phyloP scores from a whole-genome alignment of 2,797 vertebrate species.

The Falco novaeseelandiae region DNA sequence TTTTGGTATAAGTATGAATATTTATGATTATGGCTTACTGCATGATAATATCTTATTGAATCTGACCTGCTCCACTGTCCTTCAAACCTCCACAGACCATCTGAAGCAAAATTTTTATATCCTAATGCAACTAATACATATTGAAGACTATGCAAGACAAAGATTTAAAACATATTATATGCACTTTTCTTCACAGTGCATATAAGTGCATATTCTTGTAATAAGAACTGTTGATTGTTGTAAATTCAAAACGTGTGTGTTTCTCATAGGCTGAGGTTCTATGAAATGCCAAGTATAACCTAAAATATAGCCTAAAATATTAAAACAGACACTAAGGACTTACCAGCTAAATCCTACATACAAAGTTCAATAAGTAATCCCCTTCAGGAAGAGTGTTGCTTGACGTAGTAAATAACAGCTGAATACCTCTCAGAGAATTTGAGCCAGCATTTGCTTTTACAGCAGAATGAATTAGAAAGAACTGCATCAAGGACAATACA shows the following conservation, averaged over 20 bases:
- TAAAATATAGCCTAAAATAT: conserved; percentile 12
- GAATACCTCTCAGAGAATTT: background rate
- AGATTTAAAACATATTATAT: background rate
- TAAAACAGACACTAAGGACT: background rate
- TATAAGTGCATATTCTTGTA: background rate
- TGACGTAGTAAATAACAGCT: background rate
- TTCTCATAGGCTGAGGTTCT: background rate
- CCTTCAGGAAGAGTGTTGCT: background rate
- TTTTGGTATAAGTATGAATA: background rate
- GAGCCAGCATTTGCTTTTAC: background rate
- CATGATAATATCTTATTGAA: background rate
- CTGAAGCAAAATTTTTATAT: background rate
- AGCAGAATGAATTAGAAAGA: background rate
- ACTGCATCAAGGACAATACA: background rate
- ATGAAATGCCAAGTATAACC: background rate
- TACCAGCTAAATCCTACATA: background rate
- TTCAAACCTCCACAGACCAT: background rate
- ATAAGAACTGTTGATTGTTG: background rate
- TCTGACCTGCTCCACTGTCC: background rate
- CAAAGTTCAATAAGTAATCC: background rate
- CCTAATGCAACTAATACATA: background rate
- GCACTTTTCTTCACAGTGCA: background rate
- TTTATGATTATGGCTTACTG: background rate
- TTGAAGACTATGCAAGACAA: background rate
- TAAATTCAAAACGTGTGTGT: background rate